These are phyloP conservation scores for Danaus plexippus DNA, from an alignment of 1,140 invertebrate genomes.

Conservation along the genomic window DNA sequence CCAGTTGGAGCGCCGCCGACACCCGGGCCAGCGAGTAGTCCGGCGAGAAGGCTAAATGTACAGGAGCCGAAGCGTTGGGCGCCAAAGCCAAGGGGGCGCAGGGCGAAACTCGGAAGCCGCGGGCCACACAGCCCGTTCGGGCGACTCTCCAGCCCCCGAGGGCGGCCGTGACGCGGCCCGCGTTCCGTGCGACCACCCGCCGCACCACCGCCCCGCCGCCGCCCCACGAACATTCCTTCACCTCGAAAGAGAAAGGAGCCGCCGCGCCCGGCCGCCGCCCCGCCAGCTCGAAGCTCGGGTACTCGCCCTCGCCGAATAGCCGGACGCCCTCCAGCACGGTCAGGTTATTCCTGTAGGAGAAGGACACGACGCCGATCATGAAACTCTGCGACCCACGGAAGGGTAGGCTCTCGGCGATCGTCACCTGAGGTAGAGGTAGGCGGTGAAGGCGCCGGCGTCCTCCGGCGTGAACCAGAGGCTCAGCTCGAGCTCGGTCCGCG, in stretches of 20 bases:
- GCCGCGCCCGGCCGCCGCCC: conserved; percentile 86
- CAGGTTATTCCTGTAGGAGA: conserved; percentile 87
- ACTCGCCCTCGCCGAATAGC: conserved; percentile 85
- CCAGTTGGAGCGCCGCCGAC: conserved; percentile 71
- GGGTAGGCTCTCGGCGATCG: neutral
- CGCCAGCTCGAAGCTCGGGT: conserved; percentile 92
- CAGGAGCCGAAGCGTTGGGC: conserved; percentile 87
- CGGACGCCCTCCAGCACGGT: conserved; percentile 91
- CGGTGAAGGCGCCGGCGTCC: conserved; percentile 24
- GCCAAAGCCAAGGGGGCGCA: conserved; percentile 83
- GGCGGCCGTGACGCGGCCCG: conserved; percentile 85
- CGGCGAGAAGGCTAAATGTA: conserved; percentile 93
- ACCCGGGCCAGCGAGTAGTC: conserved; percentile 92
- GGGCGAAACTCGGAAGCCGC: conserved; percentile 38
- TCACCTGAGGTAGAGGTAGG: conserved; percentile 41
- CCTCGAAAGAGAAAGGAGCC: conserved; percentile 85
- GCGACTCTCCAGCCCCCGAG: conserved; percentile 80
- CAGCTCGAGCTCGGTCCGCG: conserved; percentile 32
- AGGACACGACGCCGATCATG: neutral
- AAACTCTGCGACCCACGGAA: neutral
- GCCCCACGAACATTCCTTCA: conserved; percentile 74
- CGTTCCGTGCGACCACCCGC: conserved; percentile 90
- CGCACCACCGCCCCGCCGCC: conserved; percentile 80
- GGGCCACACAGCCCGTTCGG: conserved; percentile 77
- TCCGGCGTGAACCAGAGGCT: conserved; percentile 34